Evolutionary conservation across 2,113 vertebrate species (phyloP), one percentile per base, ranked within the genome.

Genomic region (Gadus macrocephalus): DNA sequence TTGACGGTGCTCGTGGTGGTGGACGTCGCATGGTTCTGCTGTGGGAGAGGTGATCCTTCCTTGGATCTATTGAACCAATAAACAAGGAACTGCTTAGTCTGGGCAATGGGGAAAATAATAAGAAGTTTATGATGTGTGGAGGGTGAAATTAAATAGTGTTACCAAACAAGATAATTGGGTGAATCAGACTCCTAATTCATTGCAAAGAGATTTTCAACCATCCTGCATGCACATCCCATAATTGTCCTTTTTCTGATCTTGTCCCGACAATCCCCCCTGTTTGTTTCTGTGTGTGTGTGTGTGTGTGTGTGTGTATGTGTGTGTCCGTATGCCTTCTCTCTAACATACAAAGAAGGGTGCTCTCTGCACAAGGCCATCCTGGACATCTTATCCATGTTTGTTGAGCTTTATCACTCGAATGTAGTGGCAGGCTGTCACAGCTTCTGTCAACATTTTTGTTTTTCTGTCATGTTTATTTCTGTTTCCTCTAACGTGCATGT

Each of bases 401-500:
- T 17, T 35, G 31, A 5, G 4, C n/a, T 16, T 4, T 28, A 35
- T 64, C 19, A 64, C 62, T 17, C n/a, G 31, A 35, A 4, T 4
- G 4, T 35, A 35, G 31, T 35, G 77, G 59, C 63, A 9, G 5
- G n/a, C 31, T 16, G 19, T 62, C 73, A 66, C 68, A 49, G 17
- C 60, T 69, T 62, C 58, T 78, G 71, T 65, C 73, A 67, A 68
- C 55, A 25, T 81, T 62, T 81, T 69, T 79, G 83, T 72, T 79
- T 79, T 82, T 59, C n/a, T 69, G 92, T 88, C 78, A 86, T 85
- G 85, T 88, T 79, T 87, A 62, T 84, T 62, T 93, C 93, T 71
- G 64, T 86, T 69, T 64, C 68, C 68, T 77, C 73, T 89, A 86
- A 91, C 88, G 69, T 88, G 92, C 91, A 90, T 87, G 88, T 90